These are phyloP conservation scores for Carapus acus DNA, from an alignment of 2,797 vertebrate species.

Conservation along the genomic window DNA sequence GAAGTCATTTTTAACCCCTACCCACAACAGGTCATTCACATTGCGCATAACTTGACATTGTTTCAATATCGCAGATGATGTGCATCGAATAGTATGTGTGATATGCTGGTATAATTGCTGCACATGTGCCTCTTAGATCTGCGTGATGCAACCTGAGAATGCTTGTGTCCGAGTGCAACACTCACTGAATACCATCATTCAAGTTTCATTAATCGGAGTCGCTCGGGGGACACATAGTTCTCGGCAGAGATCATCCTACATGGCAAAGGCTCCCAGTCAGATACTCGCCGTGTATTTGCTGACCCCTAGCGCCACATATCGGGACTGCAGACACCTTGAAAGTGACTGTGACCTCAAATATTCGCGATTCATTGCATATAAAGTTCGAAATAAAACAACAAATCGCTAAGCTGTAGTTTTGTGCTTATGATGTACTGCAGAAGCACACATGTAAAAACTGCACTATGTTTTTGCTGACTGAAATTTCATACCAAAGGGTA, in stretches of 20 bases:
- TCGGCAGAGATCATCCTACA: conserved; percentile 11
- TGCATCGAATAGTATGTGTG: conserved; percentile 4
- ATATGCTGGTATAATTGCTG: no score
- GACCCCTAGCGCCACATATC: conserved; percentile 37
- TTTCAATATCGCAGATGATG: conserved; percentile 14
- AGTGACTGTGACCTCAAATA: no score
- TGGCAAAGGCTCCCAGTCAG: background rate
- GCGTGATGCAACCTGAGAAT: background rate
- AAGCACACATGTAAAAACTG: no score
- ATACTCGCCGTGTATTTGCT: conserved; percentile 33
- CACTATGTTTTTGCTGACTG: no score
- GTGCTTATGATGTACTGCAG: no score
- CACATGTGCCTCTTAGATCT: no score
- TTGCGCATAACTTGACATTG: conserved; percentile 16
- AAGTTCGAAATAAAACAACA: no score
- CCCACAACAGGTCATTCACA: conserved; percentile 33
- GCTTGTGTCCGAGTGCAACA: conserved; percentile 6
- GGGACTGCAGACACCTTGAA: no score
- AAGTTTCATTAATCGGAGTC: conserved; percentile 20
- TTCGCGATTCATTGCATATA: no score
- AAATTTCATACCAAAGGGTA: no score
- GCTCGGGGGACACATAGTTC: background rate
- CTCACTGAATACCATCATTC: conserved; percentile 11
- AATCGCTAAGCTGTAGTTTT: no score
- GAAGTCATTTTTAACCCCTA: conserved; percentile 34